Evolutionary conservation across 2,888 invertebrate species (phyloP), one percentile per base, ranked within the genome.

Genomic region (Lithosia quadra): DNA sequence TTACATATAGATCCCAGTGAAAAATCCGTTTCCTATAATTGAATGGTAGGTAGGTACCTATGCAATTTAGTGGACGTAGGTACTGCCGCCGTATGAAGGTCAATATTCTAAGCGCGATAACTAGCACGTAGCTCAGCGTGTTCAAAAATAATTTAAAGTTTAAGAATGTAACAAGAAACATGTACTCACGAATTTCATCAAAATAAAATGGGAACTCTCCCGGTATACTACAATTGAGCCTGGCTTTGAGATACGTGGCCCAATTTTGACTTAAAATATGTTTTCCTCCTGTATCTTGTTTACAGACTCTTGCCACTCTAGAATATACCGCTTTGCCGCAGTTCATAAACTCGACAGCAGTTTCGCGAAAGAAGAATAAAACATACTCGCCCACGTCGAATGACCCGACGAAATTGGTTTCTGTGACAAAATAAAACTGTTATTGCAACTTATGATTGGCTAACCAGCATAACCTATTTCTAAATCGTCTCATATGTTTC

Each of bases 151-250:
- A 59, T 62, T 34, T 68, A 60, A 63, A 71, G 13, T 53, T 69
- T 60, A 63, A 67, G 57, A 64, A 55, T 60, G 63, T 28, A 61
- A 68, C 33, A n/a, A 59, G 2, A 59, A 63, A 24, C 43, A 28
- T 63, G 58, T 73, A 95, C 96, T 96, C 88, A 96, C 96, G 97
- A 83, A 97, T 96, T 94, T 97, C 97, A 89, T 97, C 96, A 89
- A 97, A 97, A 89, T 97, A 97, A 91, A 97, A 97, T 0, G 97
- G 97, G 83, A 96, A 97, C 82, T 97, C 97, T 79, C 97, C 97
- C 53, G 97, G 97, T 85, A 97, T 96, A 79, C 96, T 96, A 87
- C 97, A 97, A 88, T 96, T 97, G 74, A 97, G 95, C 59, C 97
- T 91, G 33, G 96, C 96, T 90, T 97, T 97, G 77, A 96, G 90